These are phyloP conservation scores for Pedetes capensis DNA, from an alignment of 2,113 vertebrate genomes.

Conservation along the genomic window DNA sequence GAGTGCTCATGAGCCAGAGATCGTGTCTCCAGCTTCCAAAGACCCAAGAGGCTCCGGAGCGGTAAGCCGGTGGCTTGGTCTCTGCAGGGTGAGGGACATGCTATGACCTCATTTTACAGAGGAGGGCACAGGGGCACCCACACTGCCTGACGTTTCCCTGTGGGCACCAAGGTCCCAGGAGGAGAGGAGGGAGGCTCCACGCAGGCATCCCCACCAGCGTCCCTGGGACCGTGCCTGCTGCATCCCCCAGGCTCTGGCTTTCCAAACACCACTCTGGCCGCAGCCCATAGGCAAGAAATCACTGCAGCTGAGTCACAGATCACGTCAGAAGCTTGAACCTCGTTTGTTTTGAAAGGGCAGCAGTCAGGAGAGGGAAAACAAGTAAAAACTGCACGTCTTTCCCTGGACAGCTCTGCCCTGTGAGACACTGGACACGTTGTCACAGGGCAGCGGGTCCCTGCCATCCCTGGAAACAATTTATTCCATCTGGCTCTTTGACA, in stretches of 20 bases:
- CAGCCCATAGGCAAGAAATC: neutral
- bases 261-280: neutral
- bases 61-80: neutral
- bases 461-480: neutral
- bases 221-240: neutral
- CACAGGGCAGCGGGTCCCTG: neutral
- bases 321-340: neutral
- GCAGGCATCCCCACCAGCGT: neutral
- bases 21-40: neutral
- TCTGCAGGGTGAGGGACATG: neutral
- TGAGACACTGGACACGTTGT: neutral
- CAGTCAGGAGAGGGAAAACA: neutral
- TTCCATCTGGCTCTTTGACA: neutral
- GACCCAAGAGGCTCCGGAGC: neutral
- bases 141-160: neutral
- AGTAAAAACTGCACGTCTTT: neutral
- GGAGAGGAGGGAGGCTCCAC: neutral
- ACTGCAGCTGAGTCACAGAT: neutral
- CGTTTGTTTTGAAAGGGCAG: conserved; percentile 60
- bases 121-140: neutral
- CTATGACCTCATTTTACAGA: neutral
- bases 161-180: neutral
- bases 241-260: neutral
- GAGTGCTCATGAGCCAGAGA: neutral
- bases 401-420: neutral